These are phyloP conservation scores for Pachycephala philippinensis DNA, from an alignment of 2,113 vertebrate species.

Conservation along the genomic window DNA sequence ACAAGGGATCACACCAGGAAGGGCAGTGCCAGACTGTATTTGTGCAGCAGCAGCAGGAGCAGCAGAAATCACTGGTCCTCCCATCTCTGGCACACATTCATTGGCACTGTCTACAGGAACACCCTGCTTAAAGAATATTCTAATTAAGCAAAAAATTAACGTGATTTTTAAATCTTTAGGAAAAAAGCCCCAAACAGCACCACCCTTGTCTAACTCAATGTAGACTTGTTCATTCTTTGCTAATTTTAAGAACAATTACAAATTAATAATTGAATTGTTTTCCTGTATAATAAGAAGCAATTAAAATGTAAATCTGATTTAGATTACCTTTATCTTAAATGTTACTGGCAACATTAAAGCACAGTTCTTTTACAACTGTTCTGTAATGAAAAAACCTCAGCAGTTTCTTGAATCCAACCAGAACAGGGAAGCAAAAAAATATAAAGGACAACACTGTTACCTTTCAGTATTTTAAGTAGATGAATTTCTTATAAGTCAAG, in stretches of 20 bases:
- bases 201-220: neutral
- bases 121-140: conserved; percentile 34
- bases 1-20: neutral
- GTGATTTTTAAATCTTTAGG: neutral
- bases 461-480: neutral
- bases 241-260: neutral
- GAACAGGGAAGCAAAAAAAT: neutral
- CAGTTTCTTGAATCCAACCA: neutral
- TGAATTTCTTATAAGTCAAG: neutral
- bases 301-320: neutral
- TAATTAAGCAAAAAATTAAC: neutral
- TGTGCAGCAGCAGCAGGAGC: neutral
- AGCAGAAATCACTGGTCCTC: neutral
- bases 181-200: neutral
- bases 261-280: neutral
- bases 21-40: neutral
- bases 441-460: neutral
- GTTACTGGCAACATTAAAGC: neutral
- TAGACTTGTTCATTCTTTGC: neutral
- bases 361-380: neutral
- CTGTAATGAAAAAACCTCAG: neutral
- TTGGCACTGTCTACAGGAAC: neutral
- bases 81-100: conserved; percentile 18
- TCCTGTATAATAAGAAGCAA: neutral
- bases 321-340: neutral